Base-by-base conservation (phyloP, 2,113 vertebrate species). In the Canis aureus region DNA sequence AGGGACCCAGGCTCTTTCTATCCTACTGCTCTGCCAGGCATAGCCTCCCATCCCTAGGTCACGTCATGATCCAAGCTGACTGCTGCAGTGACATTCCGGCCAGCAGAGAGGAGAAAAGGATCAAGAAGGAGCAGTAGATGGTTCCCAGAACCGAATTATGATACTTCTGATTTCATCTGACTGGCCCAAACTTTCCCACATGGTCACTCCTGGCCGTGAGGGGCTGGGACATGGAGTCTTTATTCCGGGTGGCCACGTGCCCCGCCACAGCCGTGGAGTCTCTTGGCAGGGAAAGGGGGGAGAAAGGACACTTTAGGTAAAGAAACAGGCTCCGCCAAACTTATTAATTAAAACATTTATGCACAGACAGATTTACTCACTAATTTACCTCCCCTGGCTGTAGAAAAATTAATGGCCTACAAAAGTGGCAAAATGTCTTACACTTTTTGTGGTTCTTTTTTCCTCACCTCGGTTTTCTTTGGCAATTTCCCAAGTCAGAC, bases 321-420 rank as follows among this genome's bases (percentile, higher is more conserved):
- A 79, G 67, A 81, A 92, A 49, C 43, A 87, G 22, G 59, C 57
- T 93, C 83, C 55, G 67, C 32, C 79, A 84, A 95, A 91, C 89
- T 91, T 91, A 92, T 64, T 94, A 91, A 97, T 92, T 91, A 71
- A 92, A 85, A 85, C 17, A 43, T 89, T 97, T 92, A 89, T 69
- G 74, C 76, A 76, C 17, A 73, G 95, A 95, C 35, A 87, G 76
- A 86, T 62, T 91, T 73, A 89, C 89, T 97, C 38, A 55, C 66
- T 89, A 71, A 91, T 96, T 95, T 87, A 79, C 73, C 64, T 94
- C 79, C 38, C 51, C 62, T 27, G 62, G 86, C 71, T 94, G 74
- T 87, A 92, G 76, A 93, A 93, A 97, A 96, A 85, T 69, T 83
- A 89, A 94, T 49, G 62, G 55, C 57, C 49, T 97, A 69, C 83